These are phyloP conservation scores for Drosophila gunungcola DNA, from an alignment of 1,140 invertebrate species.

Conservation along the genomic window DNA sequence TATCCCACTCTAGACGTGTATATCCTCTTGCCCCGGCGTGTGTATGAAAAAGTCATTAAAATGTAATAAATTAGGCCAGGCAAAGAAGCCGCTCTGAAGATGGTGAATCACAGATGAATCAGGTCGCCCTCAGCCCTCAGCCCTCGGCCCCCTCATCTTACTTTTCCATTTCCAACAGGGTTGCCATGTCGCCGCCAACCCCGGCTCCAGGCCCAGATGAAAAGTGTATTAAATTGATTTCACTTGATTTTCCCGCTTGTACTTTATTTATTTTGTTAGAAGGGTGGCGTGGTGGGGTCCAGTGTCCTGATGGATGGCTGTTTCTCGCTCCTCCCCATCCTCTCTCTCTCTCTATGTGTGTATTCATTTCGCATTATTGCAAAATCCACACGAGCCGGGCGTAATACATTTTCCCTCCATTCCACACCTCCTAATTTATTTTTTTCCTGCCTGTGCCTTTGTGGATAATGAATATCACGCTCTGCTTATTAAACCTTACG, in stretches of 20 bases:
- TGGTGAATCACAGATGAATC: conserved; percentile 29
- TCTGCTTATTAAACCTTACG: conserved; percentile 75
- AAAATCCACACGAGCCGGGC: conserved; percentile 70
- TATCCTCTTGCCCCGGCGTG: not conserved
- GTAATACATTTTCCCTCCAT: conserved; percentile 48
- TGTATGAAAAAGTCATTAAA: conserved; percentile 80
- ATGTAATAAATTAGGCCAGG: conserved; percentile 78
- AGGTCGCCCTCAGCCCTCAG: not conserved
- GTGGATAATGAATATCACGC: conserved; percentile 77
- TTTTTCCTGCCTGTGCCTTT: conserved; percentile 18
- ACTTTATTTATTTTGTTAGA: conserved; percentile 64
- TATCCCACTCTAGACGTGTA: not conserved
- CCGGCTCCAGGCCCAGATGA: conserved; percentile 17
- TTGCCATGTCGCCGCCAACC: conserved; percentile 1
- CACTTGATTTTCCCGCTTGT: conserved; percentile 68
- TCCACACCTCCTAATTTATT: conserved; percentile 1
- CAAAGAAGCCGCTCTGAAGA: conserved; percentile 34
- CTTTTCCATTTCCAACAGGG: not conserved
- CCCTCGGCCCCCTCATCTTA: not conserved
- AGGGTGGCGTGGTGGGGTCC: conserved; percentile 10
- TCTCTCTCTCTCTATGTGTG: not conserved
- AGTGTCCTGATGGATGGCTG: conserved; percentile 32
- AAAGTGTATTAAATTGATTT: conserved; percentile 77
- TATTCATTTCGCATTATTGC: conserved; percentile 81
- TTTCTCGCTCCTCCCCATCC: not conserved